Evolutionary conservation across 2,888 invertebrate genomes (phyloP).

Genomic region (Tiliacea citrago): DNA sequence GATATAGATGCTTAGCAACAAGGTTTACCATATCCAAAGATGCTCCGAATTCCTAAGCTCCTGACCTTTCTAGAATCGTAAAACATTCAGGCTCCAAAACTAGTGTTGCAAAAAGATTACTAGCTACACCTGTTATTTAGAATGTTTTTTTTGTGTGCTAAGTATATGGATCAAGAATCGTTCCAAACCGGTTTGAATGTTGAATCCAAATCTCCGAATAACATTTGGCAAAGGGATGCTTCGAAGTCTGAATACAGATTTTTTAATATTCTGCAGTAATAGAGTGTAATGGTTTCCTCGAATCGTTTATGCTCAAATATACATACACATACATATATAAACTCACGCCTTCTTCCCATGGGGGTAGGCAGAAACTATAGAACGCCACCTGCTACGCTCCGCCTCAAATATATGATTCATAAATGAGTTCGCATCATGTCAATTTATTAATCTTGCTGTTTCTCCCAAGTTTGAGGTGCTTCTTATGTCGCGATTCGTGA

Average conservation of each 20-base stretch:
- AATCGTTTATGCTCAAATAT: constrained; percentile 19
- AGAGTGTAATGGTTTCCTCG: constrained; percentile 18
- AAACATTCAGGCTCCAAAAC: constrained; percentile 29
- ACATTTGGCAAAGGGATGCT: constrained; percentile 38
- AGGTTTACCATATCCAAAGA: background rate
- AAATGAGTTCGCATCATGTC: constrained; percentile 30
- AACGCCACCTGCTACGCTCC: no score
- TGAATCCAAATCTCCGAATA: constrained; percentile 34
- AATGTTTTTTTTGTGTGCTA: constrained; percentile 38
- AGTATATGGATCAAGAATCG: constrained; percentile 40
- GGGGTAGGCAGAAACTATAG: no score
- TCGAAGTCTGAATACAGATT: constrained; percentile 6
- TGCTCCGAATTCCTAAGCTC: constrained; percentile 24
- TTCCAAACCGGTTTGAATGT: constrained; percentile 52
- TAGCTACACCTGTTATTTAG: constrained; percentile 59
- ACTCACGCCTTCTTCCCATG: no score
- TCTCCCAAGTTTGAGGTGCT: constrained; percentile 29
- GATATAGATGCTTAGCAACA: constrained; percentile 14
- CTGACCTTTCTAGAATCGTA: constrained; percentile 47
- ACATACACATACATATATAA: no score
- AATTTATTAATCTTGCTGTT: constrained; percentile 39
- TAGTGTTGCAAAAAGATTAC: constrained; percentile 48
- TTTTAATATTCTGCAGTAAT: constrained; percentile 33
- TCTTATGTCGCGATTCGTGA: constrained; percentile 22
- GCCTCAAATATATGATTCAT: constrained; percentile 47